phyloP scores from a whole-genome alignment of 2,888 invertebrate genomes.

The Pecten maximus region DNA sequence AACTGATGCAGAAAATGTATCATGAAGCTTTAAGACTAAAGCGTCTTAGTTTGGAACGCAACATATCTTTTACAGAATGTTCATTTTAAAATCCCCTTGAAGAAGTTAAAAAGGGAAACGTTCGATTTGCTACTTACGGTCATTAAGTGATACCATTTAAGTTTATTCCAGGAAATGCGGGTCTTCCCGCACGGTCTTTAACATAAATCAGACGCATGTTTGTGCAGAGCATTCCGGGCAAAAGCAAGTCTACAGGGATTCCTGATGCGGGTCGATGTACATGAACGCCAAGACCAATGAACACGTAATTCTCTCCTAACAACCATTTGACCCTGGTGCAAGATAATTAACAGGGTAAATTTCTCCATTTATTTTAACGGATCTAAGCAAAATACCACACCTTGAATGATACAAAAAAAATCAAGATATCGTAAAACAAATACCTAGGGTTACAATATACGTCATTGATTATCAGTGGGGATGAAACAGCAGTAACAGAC shows the following conservation, averaged over 20 bases:
- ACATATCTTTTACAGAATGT: not conserved
- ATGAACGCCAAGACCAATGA: not conserved
- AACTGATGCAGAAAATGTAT: not conserved
- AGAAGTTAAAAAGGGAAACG: conserved; percentile 28
- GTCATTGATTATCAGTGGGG: too few species aligned
- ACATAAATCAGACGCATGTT: not conserved
- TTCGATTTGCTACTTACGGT: not conserved
- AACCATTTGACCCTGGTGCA: not conserved
- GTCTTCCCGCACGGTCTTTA: not conserved
- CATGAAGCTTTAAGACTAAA: not conserved
- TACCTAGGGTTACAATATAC: too few species aligned
- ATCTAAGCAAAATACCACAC: too few species aligned
- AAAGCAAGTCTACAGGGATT: not conserved
- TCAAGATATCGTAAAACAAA: too few species aligned
- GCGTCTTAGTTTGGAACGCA: not conserved
- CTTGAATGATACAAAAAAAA: too few species aligned
- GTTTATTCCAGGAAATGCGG: not conserved
- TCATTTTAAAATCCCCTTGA: not conserved
- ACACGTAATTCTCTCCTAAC: not conserved
- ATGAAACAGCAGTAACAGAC: too few species aligned
- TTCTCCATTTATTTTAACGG: too few species aligned
- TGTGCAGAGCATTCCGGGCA: not conserved
- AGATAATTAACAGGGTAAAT: not conserved
- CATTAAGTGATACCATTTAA: not conserved
- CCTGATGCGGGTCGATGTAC: not conserved